phyloP scores from a whole-genome alignment of 2,113 vertebrate species.

The Petrocephalus zakoni region DNA sequence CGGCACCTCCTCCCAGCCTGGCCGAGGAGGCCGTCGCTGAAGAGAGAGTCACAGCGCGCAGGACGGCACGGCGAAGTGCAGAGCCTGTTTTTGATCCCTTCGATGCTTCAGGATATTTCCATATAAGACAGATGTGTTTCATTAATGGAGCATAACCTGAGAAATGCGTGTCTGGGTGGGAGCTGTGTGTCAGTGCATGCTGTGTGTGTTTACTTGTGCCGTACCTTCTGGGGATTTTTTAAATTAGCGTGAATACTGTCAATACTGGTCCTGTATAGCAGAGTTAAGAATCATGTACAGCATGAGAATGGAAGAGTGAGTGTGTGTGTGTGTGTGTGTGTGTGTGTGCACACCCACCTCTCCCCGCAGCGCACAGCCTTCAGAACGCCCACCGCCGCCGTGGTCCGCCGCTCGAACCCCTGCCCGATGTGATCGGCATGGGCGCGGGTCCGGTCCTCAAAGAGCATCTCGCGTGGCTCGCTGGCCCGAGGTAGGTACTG shows the following conservation, averaged over 20 bases:
- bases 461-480: constrained; percentile 92
- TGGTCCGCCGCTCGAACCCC: constrained; percentile 91
- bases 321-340: not conserved
- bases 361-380: constrained; percentile 85
- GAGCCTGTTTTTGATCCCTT: not conserved
- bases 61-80: not conserved
- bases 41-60: not conserved
- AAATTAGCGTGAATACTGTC: not conserved
- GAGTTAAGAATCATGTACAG: not conserved
- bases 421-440: constrained; percentile 97
- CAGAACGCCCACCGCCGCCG: constrained; percentile 89
- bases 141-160: not conserved
- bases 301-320: not conserved
- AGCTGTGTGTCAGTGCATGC: not conserved
- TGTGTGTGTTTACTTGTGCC: not conserved
- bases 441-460: constrained; percentile 90
- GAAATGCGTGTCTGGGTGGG: not conserved
- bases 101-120: not conserved
- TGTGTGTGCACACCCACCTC: constrained; percentile 58
- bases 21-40: not conserved
- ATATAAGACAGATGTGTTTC: not conserved
- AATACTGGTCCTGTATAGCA: not conserved
- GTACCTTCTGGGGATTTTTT: not conserved
- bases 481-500: constrained; percentile 96
- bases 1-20: no score